These are phyloP conservation scores for Euzetes globulus DNA, from an alignment of 2,888 invertebrate genomes.

Conservation along the genomic window DNA sequence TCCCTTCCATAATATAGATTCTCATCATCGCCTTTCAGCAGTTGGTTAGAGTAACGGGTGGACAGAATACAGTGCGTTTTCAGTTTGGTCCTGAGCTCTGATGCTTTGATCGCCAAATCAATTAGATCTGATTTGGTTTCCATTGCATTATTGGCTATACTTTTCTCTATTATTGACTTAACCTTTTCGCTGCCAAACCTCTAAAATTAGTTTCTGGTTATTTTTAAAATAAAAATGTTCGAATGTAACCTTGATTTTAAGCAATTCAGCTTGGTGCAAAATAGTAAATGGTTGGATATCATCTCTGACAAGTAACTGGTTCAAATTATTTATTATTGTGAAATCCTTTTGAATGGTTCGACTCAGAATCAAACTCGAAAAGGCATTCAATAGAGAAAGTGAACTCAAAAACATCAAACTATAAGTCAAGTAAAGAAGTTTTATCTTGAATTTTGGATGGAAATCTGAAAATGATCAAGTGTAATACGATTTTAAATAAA, in stretches of 20 bases:
- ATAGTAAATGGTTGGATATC: neutral
- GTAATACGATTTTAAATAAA: neutral
- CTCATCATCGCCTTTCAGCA: constrained; percentile 1
- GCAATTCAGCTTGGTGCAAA: neutral
- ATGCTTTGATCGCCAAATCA: neutral
- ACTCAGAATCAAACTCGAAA: neutral
- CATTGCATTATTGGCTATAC: too few relatives aligned
- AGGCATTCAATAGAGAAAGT: neutral
- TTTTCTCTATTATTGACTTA: too few relatives aligned
- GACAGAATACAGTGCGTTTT: neutral
- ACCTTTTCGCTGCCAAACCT: too few relatives aligned
- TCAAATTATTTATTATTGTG: neutral
- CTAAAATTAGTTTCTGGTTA: too few relatives aligned
- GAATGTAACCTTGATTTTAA: too few relatives aligned
- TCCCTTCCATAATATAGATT: neutral
- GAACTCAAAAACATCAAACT: neutral
- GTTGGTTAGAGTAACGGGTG: too few relatives aligned
- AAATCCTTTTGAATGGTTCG: neutral
- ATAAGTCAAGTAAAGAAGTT: neutral
- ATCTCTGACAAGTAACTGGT: neutral
- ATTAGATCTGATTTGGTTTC: neutral
- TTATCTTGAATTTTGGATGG: neutral
- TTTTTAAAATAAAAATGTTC: too few relatives aligned
- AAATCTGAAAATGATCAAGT: neutral
- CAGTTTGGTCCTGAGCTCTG: neutral